Percentiles rank a stretch among this genome's conserved stretches.
Evolutionary conservation across 1,140 invertebrate genomes (phyloP).

Genomic region (Brachionus rubens): DNA sequence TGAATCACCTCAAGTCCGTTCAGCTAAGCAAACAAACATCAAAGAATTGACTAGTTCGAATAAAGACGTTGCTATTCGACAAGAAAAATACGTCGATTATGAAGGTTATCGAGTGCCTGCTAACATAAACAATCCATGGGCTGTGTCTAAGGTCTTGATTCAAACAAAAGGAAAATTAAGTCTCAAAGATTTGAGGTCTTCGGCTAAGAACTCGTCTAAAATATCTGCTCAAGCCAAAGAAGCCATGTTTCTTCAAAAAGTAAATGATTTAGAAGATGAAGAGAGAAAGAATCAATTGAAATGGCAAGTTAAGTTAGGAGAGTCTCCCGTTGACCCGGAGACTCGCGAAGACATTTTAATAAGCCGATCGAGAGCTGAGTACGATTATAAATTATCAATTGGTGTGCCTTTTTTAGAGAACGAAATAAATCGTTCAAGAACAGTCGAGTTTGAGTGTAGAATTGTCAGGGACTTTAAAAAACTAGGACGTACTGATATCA

Average conservation of each 20-base stretch:
- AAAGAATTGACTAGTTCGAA: background rate
- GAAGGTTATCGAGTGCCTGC: slow-evolving; percentile 21
- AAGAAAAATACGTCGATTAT: slow-evolving; percentile 2
- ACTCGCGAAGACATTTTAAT: slow-evolving; percentile 51
- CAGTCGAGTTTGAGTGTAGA: background rate
- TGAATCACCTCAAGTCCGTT: background rate
- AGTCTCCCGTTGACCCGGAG: slow-evolving; percentile 53
- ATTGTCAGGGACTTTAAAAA: slow-evolving; percentile 9
- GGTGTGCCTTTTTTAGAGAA: slow-evolving; percentile 26
- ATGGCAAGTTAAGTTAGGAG: slow-evolving; percentile 59
- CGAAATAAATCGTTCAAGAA: slow-evolving; percentile 13
- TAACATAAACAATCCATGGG: slow-evolving; percentile 39
- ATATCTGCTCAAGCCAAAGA: slow-evolving; percentile 43
- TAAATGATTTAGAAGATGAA: slow-evolving; percentile 49
- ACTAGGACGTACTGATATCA: slow-evolving; percentile 49
- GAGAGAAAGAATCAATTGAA: slow-evolving; percentile 60
- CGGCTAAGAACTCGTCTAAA: slow-evolving; percentile 6
- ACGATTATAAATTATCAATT: slow-evolving; percentile 53
- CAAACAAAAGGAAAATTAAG: slow-evolving; percentile 44
- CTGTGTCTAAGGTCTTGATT: slow-evolving; percentile 37
- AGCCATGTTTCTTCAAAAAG: slow-evolving; percentile 41
- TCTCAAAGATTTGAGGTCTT: slow-evolving; percentile 9
- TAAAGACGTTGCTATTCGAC: background rate
- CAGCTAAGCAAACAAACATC: background rate
- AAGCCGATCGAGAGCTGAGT: slow-evolving; percentile 52